Evolutionary conservation across 1,140 invertebrate species (phyloP), one percentile per base, ranked within the genome.

Genomic region (Bombus waltoni): DNA sequence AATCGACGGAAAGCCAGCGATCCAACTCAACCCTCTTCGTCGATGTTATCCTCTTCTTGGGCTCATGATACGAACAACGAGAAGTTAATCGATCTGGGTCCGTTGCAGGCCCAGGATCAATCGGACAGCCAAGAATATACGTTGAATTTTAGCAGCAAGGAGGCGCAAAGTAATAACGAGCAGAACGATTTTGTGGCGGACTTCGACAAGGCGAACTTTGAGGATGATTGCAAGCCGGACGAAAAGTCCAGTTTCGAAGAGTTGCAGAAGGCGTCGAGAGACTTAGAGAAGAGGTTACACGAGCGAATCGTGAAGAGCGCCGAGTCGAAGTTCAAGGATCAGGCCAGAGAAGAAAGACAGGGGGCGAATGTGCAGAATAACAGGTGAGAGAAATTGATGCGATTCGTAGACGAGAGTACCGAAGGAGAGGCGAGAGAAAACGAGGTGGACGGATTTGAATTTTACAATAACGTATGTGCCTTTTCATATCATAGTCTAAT

Each of bases 211-310:
- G 88, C 85, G 35, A 85, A 89, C 40, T 89, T 90, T 40, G 76
- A 77, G 28, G 81, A 83, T 40, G 76, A 32, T 32, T 74, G 65
- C 38, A 87, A 89, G 40, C 62, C 74, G 35, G 11, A 40, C 4
- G 74, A 85, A 57, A 86, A 90, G 44, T 88, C 89, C 35, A 90
- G 74, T 44, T 86, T 94, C 74, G 92, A 93, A 57, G 91, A 94
- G 72, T 70, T 94, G 53, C 89, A 92, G 65, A 93, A 93, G 81
- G 91, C 91, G 57, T 93, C 94, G n/a, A 85, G 90, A 35, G 94
- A 94, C 81, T 90, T 95, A 13, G 93, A 94, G 70, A 94, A 93
- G 87, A 88, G 90, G 18, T 87, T 94, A 22, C 94, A 93, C 73
- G 93, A 94, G 80, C 88, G 91, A 75, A 93, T 90, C 79, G 73